Base-by-base conservation (phyloP, 2,113 vertebrate genomes). In the Gadus chalcogrammus region DNA sequence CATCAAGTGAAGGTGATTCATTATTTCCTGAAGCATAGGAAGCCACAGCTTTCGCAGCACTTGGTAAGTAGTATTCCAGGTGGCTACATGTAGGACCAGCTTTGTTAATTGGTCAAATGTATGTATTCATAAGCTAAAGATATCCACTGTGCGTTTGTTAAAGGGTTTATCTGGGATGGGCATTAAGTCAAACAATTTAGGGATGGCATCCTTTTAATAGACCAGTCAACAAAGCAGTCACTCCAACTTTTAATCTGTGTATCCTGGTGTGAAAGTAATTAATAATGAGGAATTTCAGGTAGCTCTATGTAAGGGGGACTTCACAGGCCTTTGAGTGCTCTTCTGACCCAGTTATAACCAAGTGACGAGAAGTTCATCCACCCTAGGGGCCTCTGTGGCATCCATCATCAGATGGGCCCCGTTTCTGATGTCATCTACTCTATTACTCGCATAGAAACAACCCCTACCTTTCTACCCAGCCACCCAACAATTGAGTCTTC, bases 1-100 rank as follows among this genome's bases (percentile, higher is more conserved):
- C 89, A 90, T 65, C 89, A 91, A 63, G 86, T 84, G 48, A 84
- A 86, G 75, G 84, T 91, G 56, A 92, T 93, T 68, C 84, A 92
- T 24, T 85, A 90, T 76, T 80, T 93, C 17, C 76, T 92, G 24
- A 92, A 87, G 65, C 89, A 92, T 82, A 83, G 90, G 73, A 88
- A 88, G 64, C 90, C 90, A 4, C 65, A 69, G 56, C 84, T 93
- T n/a, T 90, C 67, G 18, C 80, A 90, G 67, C 91, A 92, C 74
- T 22, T 92, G 86, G 92, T 92, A 61, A 89, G 89, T 84, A 48
- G 42, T 48, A 13, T 31, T 20, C 12, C 58, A 3, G 18, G 2
- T 28, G 5, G 24, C 13, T 16, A 24, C 3, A 61, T 56, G 42
- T 48, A 7, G 12, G 42, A 48, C 42, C 42, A 48, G 42, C 42